These are phyloP conservation scores for Stratiomys singularior DNA, from an alignment of 2,888 invertebrate genomes.

Conservation along the genomic window DNA sequence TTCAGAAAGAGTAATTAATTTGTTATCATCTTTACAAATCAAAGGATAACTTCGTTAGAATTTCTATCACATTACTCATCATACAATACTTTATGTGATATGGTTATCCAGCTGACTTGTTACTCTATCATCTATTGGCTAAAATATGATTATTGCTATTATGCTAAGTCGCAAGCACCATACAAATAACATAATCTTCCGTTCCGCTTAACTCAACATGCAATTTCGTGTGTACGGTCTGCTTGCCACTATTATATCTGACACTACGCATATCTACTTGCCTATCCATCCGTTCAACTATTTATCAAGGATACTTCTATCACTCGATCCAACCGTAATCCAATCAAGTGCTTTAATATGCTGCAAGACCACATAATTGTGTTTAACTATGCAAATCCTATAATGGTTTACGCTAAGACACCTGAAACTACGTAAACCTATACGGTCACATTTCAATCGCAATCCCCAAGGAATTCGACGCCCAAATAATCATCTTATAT, in stretches of 20 bases:
- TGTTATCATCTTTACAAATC: no score
- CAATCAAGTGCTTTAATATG: background rate
- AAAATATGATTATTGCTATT: background rate
- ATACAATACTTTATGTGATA: no score
- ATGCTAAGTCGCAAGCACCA: background rate
- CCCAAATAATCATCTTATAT: no score
- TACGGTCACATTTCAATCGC: background rate
- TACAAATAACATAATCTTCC: background rate
- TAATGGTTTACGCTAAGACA: background rate
- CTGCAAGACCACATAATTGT: slow-evolving; percentile 13
- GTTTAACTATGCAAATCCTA: slow-evolving; percentile 17
- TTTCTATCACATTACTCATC: no score
- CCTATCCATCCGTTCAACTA: no score
- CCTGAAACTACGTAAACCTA: background rate
- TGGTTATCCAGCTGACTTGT: no score
- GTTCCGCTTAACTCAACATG: background rate
- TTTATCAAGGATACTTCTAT: background rate
- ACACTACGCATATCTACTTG: background rate
- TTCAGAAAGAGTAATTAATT: no score
- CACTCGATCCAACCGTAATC: background rate
- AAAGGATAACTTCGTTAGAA: no score
- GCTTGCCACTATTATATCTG: background rate
- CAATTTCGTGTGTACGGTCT: background rate
- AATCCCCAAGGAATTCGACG: background rate
- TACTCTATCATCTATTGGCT: no score